Conservation (phyloP, 2,113 vertebrate species). For the Ctenomys sociabilis region DNA sequence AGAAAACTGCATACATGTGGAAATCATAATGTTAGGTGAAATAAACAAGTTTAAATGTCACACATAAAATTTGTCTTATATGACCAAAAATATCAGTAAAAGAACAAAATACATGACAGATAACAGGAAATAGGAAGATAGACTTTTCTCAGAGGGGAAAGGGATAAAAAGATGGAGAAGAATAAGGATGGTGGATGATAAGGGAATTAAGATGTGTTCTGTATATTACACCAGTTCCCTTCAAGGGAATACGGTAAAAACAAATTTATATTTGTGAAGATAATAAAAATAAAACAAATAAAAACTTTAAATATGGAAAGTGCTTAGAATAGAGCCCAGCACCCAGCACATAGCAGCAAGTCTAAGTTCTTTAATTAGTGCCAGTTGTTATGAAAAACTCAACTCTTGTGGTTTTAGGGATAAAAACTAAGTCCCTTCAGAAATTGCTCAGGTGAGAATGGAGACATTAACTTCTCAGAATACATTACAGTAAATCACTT, state of each 20-base stretch:
- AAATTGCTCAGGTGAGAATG: conserved; percentile 56
- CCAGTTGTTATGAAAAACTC: conserved; percentile 18
- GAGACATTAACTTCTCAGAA: conserved; percentile 55
- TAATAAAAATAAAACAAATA: neutral
- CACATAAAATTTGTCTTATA: neutral
- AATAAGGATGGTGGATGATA: neutral
- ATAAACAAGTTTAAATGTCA: neutral
- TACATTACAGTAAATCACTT: conserved; percentile 55
- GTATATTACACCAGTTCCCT: neutral
- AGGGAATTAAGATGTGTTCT: neutral
- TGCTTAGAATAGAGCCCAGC: neutral
- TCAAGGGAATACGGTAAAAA: neutral
- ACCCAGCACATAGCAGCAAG: neutral
- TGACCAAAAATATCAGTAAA: neutral
- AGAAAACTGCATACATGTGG: neutral
- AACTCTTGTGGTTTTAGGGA: conserved; percentile 2
- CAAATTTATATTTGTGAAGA: neutral
- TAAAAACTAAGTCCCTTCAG: conserved; percentile 57
- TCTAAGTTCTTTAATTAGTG: neutral
- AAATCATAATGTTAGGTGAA: neutral
- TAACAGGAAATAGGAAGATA: neutral
- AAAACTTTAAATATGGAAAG: neutral
- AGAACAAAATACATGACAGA: neutral
- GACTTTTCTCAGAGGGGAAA: neutral
- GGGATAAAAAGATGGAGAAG: neutral